Conservation (phyloP, 2,113 vertebrate genomes). For the Hirundichthys speculiger region DNA sequence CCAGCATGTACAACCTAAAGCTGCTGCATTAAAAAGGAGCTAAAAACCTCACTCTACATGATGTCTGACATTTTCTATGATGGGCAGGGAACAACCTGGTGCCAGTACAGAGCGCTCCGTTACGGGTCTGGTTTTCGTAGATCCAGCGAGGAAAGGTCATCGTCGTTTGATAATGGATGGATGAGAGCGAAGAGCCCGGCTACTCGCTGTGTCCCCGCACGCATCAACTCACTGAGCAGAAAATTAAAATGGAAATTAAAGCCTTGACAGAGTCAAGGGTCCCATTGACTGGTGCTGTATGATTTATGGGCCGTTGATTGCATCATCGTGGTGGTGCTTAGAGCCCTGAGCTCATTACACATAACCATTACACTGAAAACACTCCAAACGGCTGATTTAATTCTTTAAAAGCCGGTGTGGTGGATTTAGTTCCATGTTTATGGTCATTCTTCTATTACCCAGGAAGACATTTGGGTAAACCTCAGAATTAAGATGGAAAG, state of each 20-base stretch:
- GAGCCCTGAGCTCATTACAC: constrained; percentile 5
- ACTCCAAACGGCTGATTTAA: too few species aligned
- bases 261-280: constrained; percentile 62
- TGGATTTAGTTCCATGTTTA: too few species aligned
- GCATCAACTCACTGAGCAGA: constrained; percentile 76
- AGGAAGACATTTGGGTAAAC: too few species aligned
- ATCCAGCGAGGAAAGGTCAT: constrained; percentile 28
- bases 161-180: constrained; percentile 5
- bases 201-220: constrained; percentile 58
- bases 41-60: too few species aligned
- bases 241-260: constrained; percentile 78
- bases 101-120: not conserved
- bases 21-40: too few species aligned
- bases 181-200: constrained; percentile 9
- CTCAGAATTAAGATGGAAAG: too few species aligned
- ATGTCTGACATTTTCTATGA: not conserved
- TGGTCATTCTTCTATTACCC: too few species aligned
- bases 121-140: not conserved
- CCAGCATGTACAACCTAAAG: too few species aligned
- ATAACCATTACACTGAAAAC: too few species aligned
- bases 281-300: constrained; percentile 28
- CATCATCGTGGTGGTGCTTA: not conserved
- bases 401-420: too few species aligned
- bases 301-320: constrained; percentile 39
- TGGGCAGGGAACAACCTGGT: not conserved